phyloP scores from a whole-genome alignment of 2,113 vertebrate genomes.

The Antennarius striatus region DNA sequence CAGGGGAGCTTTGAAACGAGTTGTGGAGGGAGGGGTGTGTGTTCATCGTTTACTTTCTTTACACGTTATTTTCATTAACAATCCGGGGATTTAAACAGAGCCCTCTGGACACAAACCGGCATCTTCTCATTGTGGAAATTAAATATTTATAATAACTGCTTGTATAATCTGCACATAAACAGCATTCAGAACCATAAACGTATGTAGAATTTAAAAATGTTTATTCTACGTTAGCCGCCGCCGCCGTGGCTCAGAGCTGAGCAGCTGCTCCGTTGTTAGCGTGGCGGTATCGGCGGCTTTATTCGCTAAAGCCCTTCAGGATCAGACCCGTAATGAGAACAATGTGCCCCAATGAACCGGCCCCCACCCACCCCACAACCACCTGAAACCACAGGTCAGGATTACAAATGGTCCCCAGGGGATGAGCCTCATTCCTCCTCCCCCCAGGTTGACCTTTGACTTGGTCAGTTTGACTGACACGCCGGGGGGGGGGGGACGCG shows the following conservation, averaged over 20 bases:
- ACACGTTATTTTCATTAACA: slow-evolving; percentile 36
- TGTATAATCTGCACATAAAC: too few relatives aligned
- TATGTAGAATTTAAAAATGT: not conserved
- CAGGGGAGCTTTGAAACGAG: slow-evolving; percentile 44
- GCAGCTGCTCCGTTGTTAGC: slow-evolving; percentile 14
- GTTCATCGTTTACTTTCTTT: slow-evolving; percentile 26
- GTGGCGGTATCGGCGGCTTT: slow-evolving; percentile 23
- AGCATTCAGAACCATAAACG: not conserved
- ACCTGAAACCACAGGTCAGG: slow-evolving; percentile 73
- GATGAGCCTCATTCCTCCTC: slow-evolving; percentile 11
- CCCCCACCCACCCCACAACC: slow-evolving; percentile 30
- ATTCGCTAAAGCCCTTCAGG: slow-evolving; percentile 39
- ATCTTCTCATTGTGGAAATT: not conserved
- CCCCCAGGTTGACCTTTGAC: slow-evolving; percentile 56
- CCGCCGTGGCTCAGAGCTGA: not conserved
- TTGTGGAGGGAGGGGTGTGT: not conserved
- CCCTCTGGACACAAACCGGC: slow-evolving; percentile 19
- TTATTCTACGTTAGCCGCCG: not conserved
- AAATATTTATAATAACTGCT: too few relatives aligned
- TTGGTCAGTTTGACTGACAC: slow-evolving; percentile 77
- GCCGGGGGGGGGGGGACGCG: slow-evolving; percentile 37
- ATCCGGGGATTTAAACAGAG: slow-evolving; percentile 43
- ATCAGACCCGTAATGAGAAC: slow-evolving; percentile 64
- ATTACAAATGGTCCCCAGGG: slow-evolving; percentile 59
- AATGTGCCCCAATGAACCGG: slow-evolving; percentile 51